These are phyloP conservation scores for Haliclona indistincta DNA, from an alignment of 37 sponge, comb jelly and placozoan species.

Conservation along the genomic window DNA sequence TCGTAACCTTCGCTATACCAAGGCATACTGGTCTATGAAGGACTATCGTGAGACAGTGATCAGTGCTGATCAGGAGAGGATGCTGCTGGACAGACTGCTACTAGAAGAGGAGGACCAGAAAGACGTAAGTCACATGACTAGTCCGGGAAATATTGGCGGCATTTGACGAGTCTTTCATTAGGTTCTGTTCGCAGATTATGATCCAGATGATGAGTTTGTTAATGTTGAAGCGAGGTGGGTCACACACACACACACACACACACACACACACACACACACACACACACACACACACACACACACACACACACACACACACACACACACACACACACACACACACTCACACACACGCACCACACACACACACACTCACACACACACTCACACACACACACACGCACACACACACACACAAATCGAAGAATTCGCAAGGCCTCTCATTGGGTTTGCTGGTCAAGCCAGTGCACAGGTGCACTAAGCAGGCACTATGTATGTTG, in stretches of 20 bases:
- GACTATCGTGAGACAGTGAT: constrained; percentile 68
- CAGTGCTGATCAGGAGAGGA: constrained; percentile 66
- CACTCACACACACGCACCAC: too few species aligned
- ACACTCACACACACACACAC: too few species aligned
- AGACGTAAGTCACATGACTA: constrained; percentile 8
- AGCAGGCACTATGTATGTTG: too few species aligned
- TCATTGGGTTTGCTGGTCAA: too few species aligned
- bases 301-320: too few species aligned
- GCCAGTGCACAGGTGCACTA: too few species aligned
- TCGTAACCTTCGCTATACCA: constrained; percentile 58
- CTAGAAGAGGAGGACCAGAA: constrained; percentile 49
- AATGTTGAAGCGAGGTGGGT: background rate
- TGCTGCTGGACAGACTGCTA: constrained; percentile 44
- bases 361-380: constrained; percentile 25
- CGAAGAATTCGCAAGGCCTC: too few species aligned
- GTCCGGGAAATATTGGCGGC: background rate
- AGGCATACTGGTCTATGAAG: constrained; percentile 74
- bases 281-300: too few species aligned
- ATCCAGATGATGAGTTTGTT: background rate
- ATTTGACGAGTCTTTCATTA: background rate
- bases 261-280: too few species aligned
- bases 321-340: too few species aligned
- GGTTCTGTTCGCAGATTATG: background rate
- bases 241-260: constrained; percentile 17
- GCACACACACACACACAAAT: too few species aligned